Conservation (phyloP, 2,888 invertebrate genomes). For the Acanthosepion esculentum region DNA sequence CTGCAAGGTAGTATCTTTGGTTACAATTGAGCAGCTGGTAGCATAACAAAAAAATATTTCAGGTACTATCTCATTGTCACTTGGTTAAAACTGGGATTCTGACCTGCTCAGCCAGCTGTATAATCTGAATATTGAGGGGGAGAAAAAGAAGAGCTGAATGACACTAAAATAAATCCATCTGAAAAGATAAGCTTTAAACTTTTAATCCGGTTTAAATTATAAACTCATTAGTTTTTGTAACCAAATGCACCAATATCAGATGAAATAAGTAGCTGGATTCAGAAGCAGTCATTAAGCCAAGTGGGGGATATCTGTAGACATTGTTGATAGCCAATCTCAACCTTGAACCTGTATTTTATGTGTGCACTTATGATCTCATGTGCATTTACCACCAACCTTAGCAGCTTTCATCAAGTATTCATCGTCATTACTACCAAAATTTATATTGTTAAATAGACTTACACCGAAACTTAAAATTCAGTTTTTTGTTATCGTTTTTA, state of each 20-base stretch:
- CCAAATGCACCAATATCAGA: not conserved
- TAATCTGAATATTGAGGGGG: not conserved
- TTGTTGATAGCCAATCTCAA: not conserved
- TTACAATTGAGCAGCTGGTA: not conserved
- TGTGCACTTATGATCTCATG: not conserved
- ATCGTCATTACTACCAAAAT: not conserved
- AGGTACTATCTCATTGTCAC: not conserved
- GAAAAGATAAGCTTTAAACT: not conserved
- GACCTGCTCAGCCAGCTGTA: not conserved
- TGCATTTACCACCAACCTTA: not conserved
- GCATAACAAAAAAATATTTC: not conserved
- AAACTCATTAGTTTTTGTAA: not conserved
- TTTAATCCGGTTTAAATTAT: not conserved
- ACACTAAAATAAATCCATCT: constrained; percentile 16
- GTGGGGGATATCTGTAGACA: not conserved
- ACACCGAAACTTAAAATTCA: not conserved
- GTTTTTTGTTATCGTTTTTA: not conserved
- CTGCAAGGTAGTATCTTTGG: not conserved
- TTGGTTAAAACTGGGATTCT: not conserved
- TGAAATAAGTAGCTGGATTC: not conserved
- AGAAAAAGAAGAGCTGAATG: not conserved
- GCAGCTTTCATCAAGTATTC: not conserved
- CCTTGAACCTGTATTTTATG: not conserved
- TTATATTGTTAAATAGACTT: not conserved
- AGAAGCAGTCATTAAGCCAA: constrained; percentile 20